Evolutionary conservation across 2,797 vertebrate species (phyloP), one percentile per base, ranked within the genome.

Genomic region (Labeo calbasu): DNA sequence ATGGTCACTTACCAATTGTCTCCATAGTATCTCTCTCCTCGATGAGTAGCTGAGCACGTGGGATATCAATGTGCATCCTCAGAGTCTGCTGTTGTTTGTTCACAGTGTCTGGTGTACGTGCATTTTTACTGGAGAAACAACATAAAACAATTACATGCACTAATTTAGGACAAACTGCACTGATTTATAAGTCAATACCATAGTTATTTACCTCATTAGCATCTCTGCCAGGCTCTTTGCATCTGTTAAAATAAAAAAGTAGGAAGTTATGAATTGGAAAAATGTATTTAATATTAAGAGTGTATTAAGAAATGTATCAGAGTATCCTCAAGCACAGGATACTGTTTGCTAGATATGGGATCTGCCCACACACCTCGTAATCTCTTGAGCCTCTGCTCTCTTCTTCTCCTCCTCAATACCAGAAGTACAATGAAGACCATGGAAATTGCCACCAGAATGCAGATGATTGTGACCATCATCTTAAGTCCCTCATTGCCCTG

Each of bases 171-270:
- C 9, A 61, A 59, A 69, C 11, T 50, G n/a, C 28, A 48, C 50
- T 66, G 14, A 15, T 51, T 32, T 36, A 23, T 53, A 65, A 1
- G 19, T 23, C 1, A 17, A 50, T 23, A 28, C 19, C 4, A n/a
- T 36, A 4, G 10, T 48, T 66, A 93, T 95, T 94, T 96, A 99
- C 98, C 98, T 99, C 97, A 99, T 99, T 86, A 99, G 96, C 98
- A 99, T 99, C 95, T 99, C 98, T 32, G 98, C 98, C 90, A 99
- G 95, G 92, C 98, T 99, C 92, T 99, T 99, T 84, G 98, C 98
- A 97, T 99, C 98, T 99, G 95, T 89, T 89, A 93, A 91, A 94
- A 94, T 93, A 90, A 95, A 85, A 88, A 86, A 57, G 53, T 23
- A 88, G 91, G 88, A 93, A 89, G 83, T 88, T 83, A 77, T 86